A percentile compares a stretch with the other conserved stretches of the same genome.
These are phyloP conservation scores for Galago senegalensis DNA, from an alignment of 2,797 vertebrate species.

Conservation along the genomic window DNA sequence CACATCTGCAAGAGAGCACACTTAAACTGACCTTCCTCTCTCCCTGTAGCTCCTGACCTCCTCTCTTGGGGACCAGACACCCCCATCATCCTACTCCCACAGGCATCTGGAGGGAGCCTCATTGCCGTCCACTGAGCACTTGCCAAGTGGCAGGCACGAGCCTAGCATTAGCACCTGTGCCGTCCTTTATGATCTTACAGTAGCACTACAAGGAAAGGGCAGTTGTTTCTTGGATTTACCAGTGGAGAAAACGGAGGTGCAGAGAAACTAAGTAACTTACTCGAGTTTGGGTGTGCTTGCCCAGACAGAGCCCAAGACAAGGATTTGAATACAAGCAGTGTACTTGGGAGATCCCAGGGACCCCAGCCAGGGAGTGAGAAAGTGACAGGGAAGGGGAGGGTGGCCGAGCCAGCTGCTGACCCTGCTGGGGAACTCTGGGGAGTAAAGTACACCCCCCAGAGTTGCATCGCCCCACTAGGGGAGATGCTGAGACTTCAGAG, in stretches of 20 bases:
- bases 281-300: neutral
- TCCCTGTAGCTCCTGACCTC: accelerated
- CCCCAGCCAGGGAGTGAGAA: neutral
- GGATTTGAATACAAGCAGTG: neutral
- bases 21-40: neutral
- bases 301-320: neutral
- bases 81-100: neutral
- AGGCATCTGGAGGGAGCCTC: accelerated
- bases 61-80: neutral
- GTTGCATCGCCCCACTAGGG: neutral
- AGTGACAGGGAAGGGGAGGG: neutral
- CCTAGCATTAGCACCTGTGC: accelerated
- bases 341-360: neutral
- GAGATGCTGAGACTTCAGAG: neutral
- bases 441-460: neutral
- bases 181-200: neutral
- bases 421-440: neutral
- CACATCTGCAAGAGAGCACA: slow-evolving; percentile 91
- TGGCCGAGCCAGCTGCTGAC: neutral
- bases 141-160: neutral
- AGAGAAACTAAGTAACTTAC: neutral
- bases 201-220: accelerated
- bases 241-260: neutral
- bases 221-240: neutral
- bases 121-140: accelerated